Conservation (phyloP, 2,888 invertebrate genomes). For the Herminia tarsipennalis region DNA sequence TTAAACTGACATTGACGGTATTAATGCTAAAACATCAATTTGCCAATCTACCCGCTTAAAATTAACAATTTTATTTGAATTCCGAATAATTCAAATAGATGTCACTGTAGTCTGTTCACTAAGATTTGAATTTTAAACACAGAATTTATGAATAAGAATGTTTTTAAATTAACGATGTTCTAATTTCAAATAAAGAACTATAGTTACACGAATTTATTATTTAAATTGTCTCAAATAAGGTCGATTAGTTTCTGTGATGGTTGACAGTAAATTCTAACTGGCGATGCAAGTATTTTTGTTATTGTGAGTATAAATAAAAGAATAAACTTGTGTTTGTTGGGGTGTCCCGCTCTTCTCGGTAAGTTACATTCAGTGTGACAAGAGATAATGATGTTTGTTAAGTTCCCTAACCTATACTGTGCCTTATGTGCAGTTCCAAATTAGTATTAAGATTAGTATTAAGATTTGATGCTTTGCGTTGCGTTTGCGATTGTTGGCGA, state of each 20-base stretch:
- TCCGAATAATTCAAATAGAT: conserved; percentile 17
- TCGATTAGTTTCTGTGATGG: neutral
- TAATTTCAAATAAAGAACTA: neutral
- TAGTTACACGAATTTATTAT: neutral
- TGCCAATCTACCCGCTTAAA: conserved; percentile 19
- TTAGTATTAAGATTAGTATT: conserved; percentile 32
- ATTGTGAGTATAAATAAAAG: conserved; percentile 9
- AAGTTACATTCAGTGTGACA: conserved; percentile 53
- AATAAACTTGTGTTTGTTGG: conserved; percentile 1
- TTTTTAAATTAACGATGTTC: neutral
- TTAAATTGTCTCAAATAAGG: neutral
- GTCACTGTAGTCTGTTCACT: conserved; percentile 11
- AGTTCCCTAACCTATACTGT: conserved; percentile 47
- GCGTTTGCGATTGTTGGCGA: too few relatives aligned
- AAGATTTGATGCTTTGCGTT: too few relatives aligned
- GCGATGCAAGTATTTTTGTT: conserved; percentile 44
- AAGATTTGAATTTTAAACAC: neutral
- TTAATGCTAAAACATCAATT: neutral
- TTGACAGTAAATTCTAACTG: conserved; percentile 35
- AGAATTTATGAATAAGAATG: neutral
- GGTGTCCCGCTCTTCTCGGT: conserved; percentile 77
- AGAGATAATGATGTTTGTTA: conserved; percentile 45
- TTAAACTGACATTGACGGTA: neutral
- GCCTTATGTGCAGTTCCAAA: conserved; percentile 51
- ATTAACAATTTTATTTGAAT: neutral